Percentiles rank a stretch among this genome's conserved stretches.
These are phyloP conservation scores for Aphaenogaster ashmeadi DNA, from an alignment of 1,140 invertebrate species.

Conservation along the genomic window DNA sequence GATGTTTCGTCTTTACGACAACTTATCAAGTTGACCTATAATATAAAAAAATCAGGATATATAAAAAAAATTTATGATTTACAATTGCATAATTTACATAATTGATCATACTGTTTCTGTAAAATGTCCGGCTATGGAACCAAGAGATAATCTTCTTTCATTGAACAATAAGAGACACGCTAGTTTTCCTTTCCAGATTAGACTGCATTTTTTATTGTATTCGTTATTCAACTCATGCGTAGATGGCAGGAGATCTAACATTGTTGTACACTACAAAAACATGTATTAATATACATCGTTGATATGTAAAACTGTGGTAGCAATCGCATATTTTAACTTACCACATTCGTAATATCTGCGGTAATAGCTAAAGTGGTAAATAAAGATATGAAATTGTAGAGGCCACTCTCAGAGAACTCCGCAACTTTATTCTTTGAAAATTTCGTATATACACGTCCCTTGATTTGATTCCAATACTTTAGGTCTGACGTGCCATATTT, in stretches of 20 bases:
- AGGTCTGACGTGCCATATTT: conserved; percentile 78
- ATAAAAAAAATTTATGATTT: not conserved
- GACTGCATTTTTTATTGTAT: conserved; percentile 74
- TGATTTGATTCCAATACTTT: conserved; percentile 87
- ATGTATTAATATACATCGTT: conserved; percentile 9
- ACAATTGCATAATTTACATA: not conserved
- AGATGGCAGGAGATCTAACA: conserved; percentile 82
- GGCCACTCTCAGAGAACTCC: conserved; percentile 83
- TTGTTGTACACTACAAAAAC: conserved; percentile 80
- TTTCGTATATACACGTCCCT: conserved; percentile 86
- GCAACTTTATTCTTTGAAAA: conserved; percentile 85
- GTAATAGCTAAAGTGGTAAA: conserved; percentile 86
- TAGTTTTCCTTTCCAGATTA: conserved; percentile 85
- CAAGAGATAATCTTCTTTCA: conserved; percentile 78
- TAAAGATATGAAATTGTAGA: conserved; percentile 86
- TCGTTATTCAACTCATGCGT: conserved; percentile 73
- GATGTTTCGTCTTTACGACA: conserved; percentile 81
- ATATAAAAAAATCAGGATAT: conserved; percentile 33
- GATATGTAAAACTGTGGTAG: conserved; percentile 5
- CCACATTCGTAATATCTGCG: conserved; percentile 84
- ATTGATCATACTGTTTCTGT: conserved; percentile 72
- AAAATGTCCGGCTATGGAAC: conserved; percentile 74
- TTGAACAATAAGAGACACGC: conserved; percentile 81
- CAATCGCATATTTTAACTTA: conserved; percentile 74
- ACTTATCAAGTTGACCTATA: conserved; percentile 80